These are phyloP conservation scores for Sebastes paucispinis DNA, from an alignment of 2,797 vertebrate genomes.

Conservation along the genomic window DNA sequence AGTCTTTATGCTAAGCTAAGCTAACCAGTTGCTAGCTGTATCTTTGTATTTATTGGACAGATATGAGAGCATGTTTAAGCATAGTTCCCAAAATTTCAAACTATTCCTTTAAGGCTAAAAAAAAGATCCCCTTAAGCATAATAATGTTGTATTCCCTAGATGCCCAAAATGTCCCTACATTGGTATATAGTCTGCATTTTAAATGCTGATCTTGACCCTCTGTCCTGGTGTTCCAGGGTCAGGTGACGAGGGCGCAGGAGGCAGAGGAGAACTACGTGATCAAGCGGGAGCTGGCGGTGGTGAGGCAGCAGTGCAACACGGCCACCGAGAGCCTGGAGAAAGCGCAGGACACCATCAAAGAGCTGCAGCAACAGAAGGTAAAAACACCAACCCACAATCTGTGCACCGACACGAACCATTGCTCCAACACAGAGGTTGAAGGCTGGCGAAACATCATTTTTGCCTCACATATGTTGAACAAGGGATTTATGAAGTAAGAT, in stretches of 20 bases:
- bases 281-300: constrained; percentile 92
- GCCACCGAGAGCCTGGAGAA: constrained; percentile 89
- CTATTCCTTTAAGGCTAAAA: background rate
- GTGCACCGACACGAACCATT: background rate
- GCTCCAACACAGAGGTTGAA: background rate
- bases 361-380: constrained; percentile 92
- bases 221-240: constrained; percentile 82
- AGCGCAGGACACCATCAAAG: constrained; percentile 89
- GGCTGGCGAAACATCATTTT: background rate
- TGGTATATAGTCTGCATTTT: background rate
- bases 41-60: background rate
- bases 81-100: background rate
- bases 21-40: background rate
- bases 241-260: constrained; percentile 95
- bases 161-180: background rate
- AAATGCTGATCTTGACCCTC: background rate
- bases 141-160: background rate
- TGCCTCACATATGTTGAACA: background rate
- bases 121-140: background rate
- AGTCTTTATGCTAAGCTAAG: background rate
- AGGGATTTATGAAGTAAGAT: background rate
- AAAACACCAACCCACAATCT: constrained; percentile 10
- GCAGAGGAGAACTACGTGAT: constrained; percentile 97
- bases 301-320: constrained; percentile 88
- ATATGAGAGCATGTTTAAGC: background rate